Conservation (phyloP, 1,140 invertebrate genomes). For the Octopus sinensis region DNA sequence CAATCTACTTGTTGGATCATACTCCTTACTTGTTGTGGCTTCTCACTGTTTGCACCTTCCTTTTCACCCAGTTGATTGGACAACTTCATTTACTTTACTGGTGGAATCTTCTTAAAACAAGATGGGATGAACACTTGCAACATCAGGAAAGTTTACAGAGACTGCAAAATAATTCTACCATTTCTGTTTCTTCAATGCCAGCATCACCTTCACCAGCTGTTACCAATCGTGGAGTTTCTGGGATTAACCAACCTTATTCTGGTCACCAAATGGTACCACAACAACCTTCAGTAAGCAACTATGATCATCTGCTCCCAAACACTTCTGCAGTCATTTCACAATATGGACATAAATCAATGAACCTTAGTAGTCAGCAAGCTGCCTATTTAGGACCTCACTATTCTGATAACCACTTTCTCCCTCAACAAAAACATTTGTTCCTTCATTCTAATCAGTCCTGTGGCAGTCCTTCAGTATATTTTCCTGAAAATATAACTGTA, state of each 20-base stretch:
- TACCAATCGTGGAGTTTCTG: not conserved
- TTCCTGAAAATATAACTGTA: conserved; percentile 30
- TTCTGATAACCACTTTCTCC: not conserved
- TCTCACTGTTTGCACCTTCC: conserved; percentile 41
- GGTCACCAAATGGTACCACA: not conserved
- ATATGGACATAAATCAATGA: conserved; percentile 16
- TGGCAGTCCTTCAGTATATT: conserved; percentile 15
- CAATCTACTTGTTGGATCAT: conserved; percentile 46
- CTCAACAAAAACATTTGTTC: not conserved
- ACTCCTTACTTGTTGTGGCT: conserved; percentile 42
- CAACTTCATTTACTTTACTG: conserved; percentile 35
- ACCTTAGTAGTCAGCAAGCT: conserved; percentile 4
- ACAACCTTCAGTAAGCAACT: conserved; percentile 3
- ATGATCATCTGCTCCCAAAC: conserved; percentile 6
- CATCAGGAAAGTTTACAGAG: conserved; percentile 50
- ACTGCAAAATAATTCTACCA: conserved; percentile 22
- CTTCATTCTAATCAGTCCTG: conserved; percentile 13
- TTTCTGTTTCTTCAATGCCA: not conserved
- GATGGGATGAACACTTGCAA: conserved; percentile 54
- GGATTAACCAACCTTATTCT: not conserved
- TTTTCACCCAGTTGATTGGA: conserved; percentile 45
- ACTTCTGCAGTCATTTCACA: conserved; percentile 1
- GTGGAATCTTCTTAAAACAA: conserved; percentile 26
- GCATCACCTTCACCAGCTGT: not conserved
- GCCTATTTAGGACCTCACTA: not conserved